These are phyloP conservation scores for Procambarus clarkii DNA, from an alignment of 1,140 invertebrate genomes.

Conservation along the genomic window DNA sequence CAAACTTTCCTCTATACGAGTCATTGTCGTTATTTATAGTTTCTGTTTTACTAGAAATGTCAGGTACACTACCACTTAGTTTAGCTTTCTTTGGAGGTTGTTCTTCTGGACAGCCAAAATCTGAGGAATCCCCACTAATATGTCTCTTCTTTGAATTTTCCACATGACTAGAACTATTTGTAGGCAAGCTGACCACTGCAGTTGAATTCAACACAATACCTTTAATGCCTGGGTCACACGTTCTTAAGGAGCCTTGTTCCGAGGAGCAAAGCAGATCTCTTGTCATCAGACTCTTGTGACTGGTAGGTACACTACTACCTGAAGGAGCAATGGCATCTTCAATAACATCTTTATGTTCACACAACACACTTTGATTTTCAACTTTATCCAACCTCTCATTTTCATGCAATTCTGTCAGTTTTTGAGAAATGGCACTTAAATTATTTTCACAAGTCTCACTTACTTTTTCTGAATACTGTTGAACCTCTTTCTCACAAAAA, in stretches of 20 bases:
- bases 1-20: not conserved
- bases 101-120: conserved; percentile 4
- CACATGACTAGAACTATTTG: conserved; percentile 38
- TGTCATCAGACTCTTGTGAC: not conserved
- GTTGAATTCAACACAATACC: not conserved
- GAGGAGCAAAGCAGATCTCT: not conserved
- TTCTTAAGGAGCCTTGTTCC: not conserved
- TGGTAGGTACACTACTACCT: not conserved
- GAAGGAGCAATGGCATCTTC: not conserved
- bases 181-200: not conserved
- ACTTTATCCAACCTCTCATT: no score
- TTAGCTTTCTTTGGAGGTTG: conserved; percentile 9
- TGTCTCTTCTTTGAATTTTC: conserved; percentile 45
- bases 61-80: conserved; percentile 26
- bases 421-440: no score
- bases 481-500: no score
- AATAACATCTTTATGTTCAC: no score
- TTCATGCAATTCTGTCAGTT: no score
- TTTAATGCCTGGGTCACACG: not conserved
- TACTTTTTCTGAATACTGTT: no score
- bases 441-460: no score
- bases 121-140: conserved; percentile 18
- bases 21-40: not conserved
- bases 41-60: not conserved
- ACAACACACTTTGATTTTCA: no score